Evolutionary conservation across 2,113 vertebrate species (phyloP).

Genomic region (Mus spicilegus): DNA sequence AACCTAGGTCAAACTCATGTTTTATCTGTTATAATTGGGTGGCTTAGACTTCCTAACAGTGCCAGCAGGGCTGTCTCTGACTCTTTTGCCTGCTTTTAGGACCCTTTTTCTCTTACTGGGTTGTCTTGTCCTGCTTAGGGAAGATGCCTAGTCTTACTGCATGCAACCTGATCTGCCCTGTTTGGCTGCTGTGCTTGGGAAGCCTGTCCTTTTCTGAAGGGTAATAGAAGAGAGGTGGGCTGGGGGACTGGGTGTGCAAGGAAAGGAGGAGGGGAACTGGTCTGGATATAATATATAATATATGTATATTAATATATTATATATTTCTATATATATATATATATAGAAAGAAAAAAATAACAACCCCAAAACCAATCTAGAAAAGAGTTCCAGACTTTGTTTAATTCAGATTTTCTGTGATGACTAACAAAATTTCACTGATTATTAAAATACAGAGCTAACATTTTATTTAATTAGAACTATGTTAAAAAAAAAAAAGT

Average conservation of each 20-base stretch:
- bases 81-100: neutral
- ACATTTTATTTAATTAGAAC: constrained; percentile 55
- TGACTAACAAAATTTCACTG: neutral
- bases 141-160: neutral
- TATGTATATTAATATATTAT: no score
- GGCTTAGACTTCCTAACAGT: neutral
- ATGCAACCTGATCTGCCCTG: neutral
- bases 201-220: neutral
- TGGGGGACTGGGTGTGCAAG: neutral
- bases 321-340: no score
- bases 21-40: neutral
- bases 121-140: neutral
- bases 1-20: neutral
- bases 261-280: neutral
- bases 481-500: constrained; percentile 62
- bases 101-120: neutral
- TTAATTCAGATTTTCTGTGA: neutral
- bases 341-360: neutral
- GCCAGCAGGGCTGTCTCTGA: neutral
- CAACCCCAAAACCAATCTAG: neutral
- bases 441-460: neutral
- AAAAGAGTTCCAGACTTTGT: neutral
- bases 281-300: neutral
- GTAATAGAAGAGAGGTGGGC: neutral
- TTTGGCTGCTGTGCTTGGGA: neutral